phyloP scores from a whole-genome alignment of 2,113 vertebrate species.

The Seriola aureovittata region DNA sequence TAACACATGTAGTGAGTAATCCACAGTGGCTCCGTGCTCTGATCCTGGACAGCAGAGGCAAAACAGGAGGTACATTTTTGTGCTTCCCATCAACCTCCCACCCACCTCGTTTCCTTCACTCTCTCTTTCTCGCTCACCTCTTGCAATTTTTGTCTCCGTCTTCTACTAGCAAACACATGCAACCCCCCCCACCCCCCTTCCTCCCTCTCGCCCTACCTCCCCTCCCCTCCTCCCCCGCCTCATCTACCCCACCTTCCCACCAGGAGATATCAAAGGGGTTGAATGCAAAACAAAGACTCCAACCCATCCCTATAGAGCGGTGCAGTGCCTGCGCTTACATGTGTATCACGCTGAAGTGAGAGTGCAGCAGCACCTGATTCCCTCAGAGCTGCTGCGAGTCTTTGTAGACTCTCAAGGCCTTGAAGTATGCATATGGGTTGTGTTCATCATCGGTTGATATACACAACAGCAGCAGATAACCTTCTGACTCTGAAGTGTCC shows the following conservation, averaged over 20 bases:
- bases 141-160: not conserved
- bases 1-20: conserved; percentile 42
- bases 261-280: conserved; percentile 69
- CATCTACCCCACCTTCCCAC: conserved; percentile 31
- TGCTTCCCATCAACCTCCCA: conserved; percentile 29
- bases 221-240: not conserved
- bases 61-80: conserved; percentile 32
- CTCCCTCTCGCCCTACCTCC: not conserved
- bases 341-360: conserved; percentile 55
- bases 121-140: conserved; percentile 22
- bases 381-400: conserved; percentile 56
- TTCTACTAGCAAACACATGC: conserved; percentile 49
- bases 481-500: conserved; percentile 40
- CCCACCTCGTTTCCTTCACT: conserved; percentile 14
- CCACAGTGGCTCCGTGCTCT: conserved; percentile 3
- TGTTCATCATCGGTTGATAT: conserved; percentile 59
- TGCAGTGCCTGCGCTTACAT: conserved; percentile 44
- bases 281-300: conserved; percentile 74
- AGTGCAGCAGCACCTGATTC: conserved; percentile 68
- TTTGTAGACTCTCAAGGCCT: conserved; percentile 61
- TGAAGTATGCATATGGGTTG: conserved; percentile 58
- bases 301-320: conserved; percentile 52
- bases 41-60: conserved; percentile 36
- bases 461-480: conserved; percentile 59
- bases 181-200: not conserved